Percentiles rank a stretch among this genome's conserved stretches.
Evolutionary conservation across 1,140 invertebrate genomes (phyloP).

Genomic region (Thaumetopoea pityocampa): DNA sequence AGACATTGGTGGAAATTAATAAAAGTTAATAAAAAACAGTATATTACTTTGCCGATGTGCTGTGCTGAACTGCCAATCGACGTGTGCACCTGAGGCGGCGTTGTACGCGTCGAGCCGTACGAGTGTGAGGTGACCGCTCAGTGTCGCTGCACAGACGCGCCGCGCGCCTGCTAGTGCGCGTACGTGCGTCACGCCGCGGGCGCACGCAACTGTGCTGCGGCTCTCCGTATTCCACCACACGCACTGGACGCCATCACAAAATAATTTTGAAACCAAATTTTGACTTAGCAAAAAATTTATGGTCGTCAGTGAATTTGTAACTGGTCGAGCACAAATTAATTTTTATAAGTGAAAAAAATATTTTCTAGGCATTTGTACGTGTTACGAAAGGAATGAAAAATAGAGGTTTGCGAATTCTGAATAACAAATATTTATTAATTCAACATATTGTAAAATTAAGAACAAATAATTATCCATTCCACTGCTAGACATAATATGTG

Average conservation of each 20-base stretch:
- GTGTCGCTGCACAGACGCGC: constrained; percentile 84
- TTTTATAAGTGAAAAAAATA: no score
- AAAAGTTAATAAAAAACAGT: background rate
- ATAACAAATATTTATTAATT: no score
- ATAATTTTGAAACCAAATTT: background rate
- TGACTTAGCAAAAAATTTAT: no score
- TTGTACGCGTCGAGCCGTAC: constrained; percentile 86
- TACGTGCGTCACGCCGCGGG: constrained; percentile 84
- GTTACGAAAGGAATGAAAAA: no score
- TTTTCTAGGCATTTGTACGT: no score
- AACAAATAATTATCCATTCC: no score
- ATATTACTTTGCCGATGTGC: constrained; percentile 81
- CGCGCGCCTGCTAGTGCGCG: constrained; percentile 78
- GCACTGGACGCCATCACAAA: constrained; percentile 77
- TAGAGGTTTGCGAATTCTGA: no score
- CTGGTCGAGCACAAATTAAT: no score
- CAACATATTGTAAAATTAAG: no score
- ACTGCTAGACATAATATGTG: no score
- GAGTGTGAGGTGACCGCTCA: constrained; percentile 91
- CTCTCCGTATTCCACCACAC: constrained; percentile 80
- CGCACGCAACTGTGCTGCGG: constrained; percentile 63
- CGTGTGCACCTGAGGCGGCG: constrained; percentile 79
- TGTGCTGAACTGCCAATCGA: constrained; percentile 86
- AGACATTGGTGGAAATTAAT: no score
- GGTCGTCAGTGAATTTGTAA: no score